Evolutionary conservation across 2,113 vertebrate genomes (phyloP), one percentile per base, ranked within the genome.

Genomic region (Puma concolor): DNA sequence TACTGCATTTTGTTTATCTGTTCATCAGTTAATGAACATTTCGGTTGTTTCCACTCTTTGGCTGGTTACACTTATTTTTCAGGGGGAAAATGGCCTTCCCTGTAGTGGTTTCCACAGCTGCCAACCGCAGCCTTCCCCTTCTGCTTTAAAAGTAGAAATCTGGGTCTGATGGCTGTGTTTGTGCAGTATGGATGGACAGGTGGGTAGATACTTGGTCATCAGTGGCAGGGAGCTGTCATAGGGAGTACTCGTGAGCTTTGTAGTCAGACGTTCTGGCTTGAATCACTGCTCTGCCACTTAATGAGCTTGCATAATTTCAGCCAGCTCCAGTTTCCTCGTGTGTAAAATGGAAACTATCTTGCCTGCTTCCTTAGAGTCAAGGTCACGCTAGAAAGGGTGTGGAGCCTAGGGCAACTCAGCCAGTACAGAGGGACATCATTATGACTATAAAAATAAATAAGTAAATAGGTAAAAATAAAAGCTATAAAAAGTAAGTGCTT

Each of bases 231-330:
- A 36, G 63, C 60, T 12, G 25, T 38, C 57, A 13, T 1, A 38
- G 38, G 57, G 84, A 92, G 67, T 12, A 27, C 41, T 44, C 4
- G 0, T 25, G 76, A n/a, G 66, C n/a, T 63, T 29, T 84, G 87
- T 23, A 31, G 48, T 89, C 67, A 84, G 57, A 52, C 23, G 3
- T 72, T 52, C 23, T n/a, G 91, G 64, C 69, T 90, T 84, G 91
- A 91, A 84, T 94, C 93, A 69, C 19, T 17, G 36, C 69, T 82
- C 4, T 91, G 89, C 83, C 89, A n/a, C 50, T 76, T 33, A 29
- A 15, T 8, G 67, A 87, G 84, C 76, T 96, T 91, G 50, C 77
- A 17, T 52, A 85, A 79, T 52, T 77, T 60, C 29, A 77, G 95
- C 66, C 25, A 72, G 41, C 87, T 74, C 66, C 54, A 2, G 8